These are phyloP conservation scores for Sebastes minor DNA, from an alignment of 2,797 vertebrate genomes.

Conservation along the genomic window DNA sequence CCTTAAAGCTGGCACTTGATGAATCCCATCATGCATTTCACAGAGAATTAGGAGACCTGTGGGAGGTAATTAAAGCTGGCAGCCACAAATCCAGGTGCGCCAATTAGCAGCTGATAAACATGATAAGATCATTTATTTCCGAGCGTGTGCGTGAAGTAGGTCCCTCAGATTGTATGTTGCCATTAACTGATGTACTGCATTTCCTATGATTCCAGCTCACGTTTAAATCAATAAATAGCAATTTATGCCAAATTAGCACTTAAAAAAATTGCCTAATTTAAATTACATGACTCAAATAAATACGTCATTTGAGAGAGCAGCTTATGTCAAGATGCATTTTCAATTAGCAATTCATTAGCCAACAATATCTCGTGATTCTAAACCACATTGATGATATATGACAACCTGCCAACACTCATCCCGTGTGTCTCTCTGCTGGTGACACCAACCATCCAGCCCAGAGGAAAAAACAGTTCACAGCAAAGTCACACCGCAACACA, in stretches of 20 bases:
- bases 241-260: not conserved
- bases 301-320: not conserved
- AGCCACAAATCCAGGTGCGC: slow-evolving; percentile 62
- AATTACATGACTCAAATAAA: not conserved
- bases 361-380: not conserved
- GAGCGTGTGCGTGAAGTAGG: slow-evolving; percentile 3
- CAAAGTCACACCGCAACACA: slow-evolving; percentile 43
- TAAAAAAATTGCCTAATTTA: not conserved
- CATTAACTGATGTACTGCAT: not conserved
- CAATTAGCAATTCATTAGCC: not conserved
- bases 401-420: slow-evolving; percentile 37
- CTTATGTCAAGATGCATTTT: not conserved
- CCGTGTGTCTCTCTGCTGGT: not conserved
- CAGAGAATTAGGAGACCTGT: slow-evolving; percentile 50
- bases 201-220: not conserved
- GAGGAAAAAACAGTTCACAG: slow-evolving; percentile 31
- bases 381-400: slow-evolving; percentile 32
- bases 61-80: slow-evolving; percentile 68
- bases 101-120: slow-evolving; percentile 73
- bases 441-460: slow-evolving; percentile 7
- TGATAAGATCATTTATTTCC: slow-evolving; percentile 57
- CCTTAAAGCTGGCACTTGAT: slow-evolving; percentile 42
- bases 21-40: slow-evolving; percentile 60
- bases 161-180: not conserved
- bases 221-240: not conserved